Base-by-base conservation (phyloP, 2,888 invertebrate species). In the Chaitophorus viminalis region DNA sequence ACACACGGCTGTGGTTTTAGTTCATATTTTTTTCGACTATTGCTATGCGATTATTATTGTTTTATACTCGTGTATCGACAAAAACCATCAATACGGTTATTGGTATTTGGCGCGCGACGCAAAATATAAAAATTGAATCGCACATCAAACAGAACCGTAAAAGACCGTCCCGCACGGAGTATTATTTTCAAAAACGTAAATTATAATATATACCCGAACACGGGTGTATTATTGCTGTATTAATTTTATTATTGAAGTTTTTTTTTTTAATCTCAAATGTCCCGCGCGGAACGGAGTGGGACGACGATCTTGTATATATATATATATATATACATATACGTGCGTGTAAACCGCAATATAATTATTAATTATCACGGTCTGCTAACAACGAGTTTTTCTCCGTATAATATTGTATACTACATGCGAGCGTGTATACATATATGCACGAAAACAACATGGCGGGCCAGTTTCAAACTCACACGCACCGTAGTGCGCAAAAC, bases 111-210 rank as follows among this genome's bases (percentile, higher is more conserved):
- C 31, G 70, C 81, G 29, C 39, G 65, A n/a, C 79, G 79, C 65
- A 21, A 52, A 52, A 29, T n/a, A n/a, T n/a, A n/a, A 52, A 76
- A 76, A 74, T 39, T 14, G 54, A 46, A 54, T 25, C 54, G 25
- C 65, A 81, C 79, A 81, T 81, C 79, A 81, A 81, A 81, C 79
- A n/a, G 65, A n/a, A 39, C 79, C 79, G 79, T 39, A 65, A 65
- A 65, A 65, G 9, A 68, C 29, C 29, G 68, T 14, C 14, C 25
- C 21, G 60, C 46, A 46, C n/a, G n/a, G 14, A 60, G 60, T 60
- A 60, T 31, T 31, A 3, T 17, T 68, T 25, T 68, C 5, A 1
- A 68, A n/a, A n/a, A 68, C 29, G 29, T 14, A 17, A 31, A 70
- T 29, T 70, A 70, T 70, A 70, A 31, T 70, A 17, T 70, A 31